Evolutionary conservation across 2,888 invertebrate species (phyloP), one percentile per base, ranked within the genome.

Genomic region (Chloroclystis v-ata): DNA sequence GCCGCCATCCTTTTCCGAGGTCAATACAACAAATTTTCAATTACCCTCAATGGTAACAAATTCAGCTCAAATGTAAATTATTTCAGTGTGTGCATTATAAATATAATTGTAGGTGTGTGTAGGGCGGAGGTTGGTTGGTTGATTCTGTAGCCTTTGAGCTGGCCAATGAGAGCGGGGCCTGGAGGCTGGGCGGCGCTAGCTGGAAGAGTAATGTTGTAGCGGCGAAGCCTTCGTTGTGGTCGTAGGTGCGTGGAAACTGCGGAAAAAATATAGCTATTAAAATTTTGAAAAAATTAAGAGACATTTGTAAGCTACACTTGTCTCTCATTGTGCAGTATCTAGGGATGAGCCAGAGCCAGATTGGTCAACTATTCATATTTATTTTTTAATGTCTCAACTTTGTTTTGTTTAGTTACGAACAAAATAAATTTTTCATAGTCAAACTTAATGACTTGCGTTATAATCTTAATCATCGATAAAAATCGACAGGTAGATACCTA

Each of bases 11-110:
- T 73, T 75, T 77, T 74, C 72, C 67, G 67, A 50, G 77, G 78
- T 78, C 84, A 81, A 84, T 85, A 85, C 82, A 84, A 85, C 86
- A 87, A 87, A 86, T 87, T 86, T 87, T 87, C 86, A 87, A 86
- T 87, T 87, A 85, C 82, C 79, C 81, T 66, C 73, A 74, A 79
- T 74, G 78, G 77, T 82, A 82, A 84, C 87, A 86, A 86, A 86
- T 87, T 87, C 84, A 82, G 83, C 83, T 83, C 72, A 82, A 85
- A 86, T 85, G 85, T 86, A 86, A 87, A 86, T 86, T 86, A 86
- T 86, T 84, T 85, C 76, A 79, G 72, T 78, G 77, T 78, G 78
- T 81, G 82, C 83, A 85, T 85, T 85, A 86, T 87, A 86, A 87
- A 86, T 85, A 86, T 85, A 82, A 82, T 82, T 85, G 84, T 82